These are phyloP conservation scores for Macroteleia sp. DNA, from an alignment of 2,888 invertebrate species.

Conservation along the genomic window DNA sequence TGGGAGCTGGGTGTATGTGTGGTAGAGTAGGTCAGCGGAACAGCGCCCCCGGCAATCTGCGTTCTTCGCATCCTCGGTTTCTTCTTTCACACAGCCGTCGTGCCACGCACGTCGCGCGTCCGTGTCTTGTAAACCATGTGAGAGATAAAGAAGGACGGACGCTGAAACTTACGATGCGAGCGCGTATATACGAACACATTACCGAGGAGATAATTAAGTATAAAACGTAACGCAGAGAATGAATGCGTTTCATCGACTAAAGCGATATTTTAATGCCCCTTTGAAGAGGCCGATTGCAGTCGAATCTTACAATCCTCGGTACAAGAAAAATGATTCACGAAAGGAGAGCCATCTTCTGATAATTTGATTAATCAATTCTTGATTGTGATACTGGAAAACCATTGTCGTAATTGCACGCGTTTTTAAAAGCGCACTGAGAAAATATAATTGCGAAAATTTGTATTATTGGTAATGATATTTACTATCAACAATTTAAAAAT, in stretches of 20 bases:
- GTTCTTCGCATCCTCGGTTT: constrained; percentile 75
- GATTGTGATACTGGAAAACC: constrained; percentile 4
- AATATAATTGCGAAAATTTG: too few species aligned
- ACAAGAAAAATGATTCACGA: constrained; percentile 13
- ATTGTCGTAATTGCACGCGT: not conserved
- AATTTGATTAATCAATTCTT: constrained; percentile 28
- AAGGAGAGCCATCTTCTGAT: not conserved
- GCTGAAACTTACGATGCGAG: constrained; percentile 6
- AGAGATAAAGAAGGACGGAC: constrained; percentile 37
- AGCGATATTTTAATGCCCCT: constrained; percentile 43
- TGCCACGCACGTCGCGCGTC: constrained; percentile 56
- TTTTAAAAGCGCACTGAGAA: too few species aligned
- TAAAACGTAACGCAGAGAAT: constrained; percentile 48
- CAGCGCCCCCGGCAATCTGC: constrained; percentile 82
- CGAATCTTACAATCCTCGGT: not conserved
- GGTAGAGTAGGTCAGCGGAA: constrained; percentile 83
- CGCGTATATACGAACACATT: constrained; percentile 27
- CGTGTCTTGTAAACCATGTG: constrained; percentile 14
- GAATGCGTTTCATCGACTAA: constrained; percentile 44
- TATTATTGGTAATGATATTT: too few species aligned
- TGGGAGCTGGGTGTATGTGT: constrained; percentile 72
- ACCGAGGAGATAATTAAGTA: constrained; percentile 52
- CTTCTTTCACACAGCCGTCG: constrained; percentile 62
- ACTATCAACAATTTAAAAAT: too few species aligned
- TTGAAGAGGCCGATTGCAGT: constrained; percentile 41